Evolutionary conservation across 2,888 invertebrate species (phyloP).

Genomic region (Ochropleura plecta): DNA sequence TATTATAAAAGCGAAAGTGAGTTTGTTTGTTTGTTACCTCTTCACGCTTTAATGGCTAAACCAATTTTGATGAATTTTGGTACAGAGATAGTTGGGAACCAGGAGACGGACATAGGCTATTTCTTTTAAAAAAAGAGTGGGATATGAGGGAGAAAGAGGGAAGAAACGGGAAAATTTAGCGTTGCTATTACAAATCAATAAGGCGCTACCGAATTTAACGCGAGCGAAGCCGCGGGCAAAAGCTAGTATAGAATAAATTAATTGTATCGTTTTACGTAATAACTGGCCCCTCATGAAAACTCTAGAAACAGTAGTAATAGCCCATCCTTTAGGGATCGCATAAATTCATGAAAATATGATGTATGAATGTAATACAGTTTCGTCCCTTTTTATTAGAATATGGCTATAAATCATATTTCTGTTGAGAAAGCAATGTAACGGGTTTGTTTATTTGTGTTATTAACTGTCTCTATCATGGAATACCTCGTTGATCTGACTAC

Average conservation of each 20-base stretch:
- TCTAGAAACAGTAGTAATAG: constrained; percentile 1
- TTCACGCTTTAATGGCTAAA: too few relatives aligned
- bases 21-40: too few relatives aligned
- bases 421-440: background rate
- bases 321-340: constrained; percentile 3
- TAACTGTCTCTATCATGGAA: background rate
- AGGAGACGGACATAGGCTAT: too few relatives aligned
- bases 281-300: background rate
- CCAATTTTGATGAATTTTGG: too few relatives aligned
- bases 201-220: too few relatives aligned
- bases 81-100: too few relatives aligned
- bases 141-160: too few relatives aligned
- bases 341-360: constrained; percentile 24
- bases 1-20: too few relatives aligned
- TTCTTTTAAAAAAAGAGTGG: too few relatives aligned
- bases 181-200: too few relatives aligned
- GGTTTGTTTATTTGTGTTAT: background rate
- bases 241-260: background rate
- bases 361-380: constrained; percentile 21
- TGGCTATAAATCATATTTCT: constrained; percentile 19
- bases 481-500: background rate
- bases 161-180: too few relatives aligned
- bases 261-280: background rate
- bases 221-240: too few relatives aligned
- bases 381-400: constrained; percentile 27